Evolutionary conservation across 2,797 vertebrate species (phyloP), one percentile per base, ranked within the genome.

Genomic region (Gastrophryne carolinensis): DNA sequence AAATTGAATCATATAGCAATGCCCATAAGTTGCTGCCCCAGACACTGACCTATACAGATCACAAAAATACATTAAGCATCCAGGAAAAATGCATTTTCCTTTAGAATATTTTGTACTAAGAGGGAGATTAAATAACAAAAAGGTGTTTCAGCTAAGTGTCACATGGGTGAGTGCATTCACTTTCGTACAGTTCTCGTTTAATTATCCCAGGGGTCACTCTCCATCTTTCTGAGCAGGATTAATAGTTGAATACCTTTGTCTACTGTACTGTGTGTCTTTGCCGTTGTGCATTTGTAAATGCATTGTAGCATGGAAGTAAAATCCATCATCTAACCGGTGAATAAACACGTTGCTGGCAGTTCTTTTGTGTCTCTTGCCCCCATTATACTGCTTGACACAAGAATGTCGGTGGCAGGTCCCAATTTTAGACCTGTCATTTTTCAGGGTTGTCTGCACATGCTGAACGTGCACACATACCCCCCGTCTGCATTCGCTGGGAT

Each of bases 331-430:
- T 60, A 64, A 24, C 39, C 58, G 52, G 58, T 39, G 58, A 72
- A 63, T 63, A 72, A 53, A 72, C 56, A 72, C 32, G 53, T 26
- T 23, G 17, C 44, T 62, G 70, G 37, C 71, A 61, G 41, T 58
- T 52, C 63, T 35, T 73, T 78, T 78, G 74, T 78, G 53, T 49
- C 65, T 52, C 15, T 29, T 19, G 21, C 47, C 21, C 67, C 70
- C 24, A 70, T 69, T 77, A 63, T 73, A 49, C 58, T 61, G 53
- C 57, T 63, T 67, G 63, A 78, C 75, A 62, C 37, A 67, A 72
- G 67, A 79, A 78, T 82, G 74, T 79, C 68, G 73, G 70, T 63
- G 23, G 30, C 58, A 63, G 70, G 3, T 63, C 44, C 49, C 23
- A 72, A 35, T 62, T 50, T 60, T 39, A 49, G 23, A 60, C 13